phyloP scores from a whole-genome alignment of 1,140 invertebrate genomes.

The Calliphora vicina region DNA sequence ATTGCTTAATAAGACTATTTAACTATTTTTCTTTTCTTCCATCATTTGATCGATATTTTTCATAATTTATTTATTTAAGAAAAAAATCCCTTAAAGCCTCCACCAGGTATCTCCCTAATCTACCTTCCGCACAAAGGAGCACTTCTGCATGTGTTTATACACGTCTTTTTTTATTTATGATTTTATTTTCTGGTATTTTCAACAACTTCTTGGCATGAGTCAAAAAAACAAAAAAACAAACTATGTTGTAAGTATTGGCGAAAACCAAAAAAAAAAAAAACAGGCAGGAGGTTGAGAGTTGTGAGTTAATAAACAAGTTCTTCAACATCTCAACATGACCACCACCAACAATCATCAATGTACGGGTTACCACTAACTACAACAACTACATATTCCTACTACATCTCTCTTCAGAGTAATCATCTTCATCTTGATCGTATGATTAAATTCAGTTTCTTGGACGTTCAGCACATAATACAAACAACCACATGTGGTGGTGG shows the following conservation, averaged over 20 bases:
- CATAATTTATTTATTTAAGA: no score
- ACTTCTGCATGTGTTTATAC: no score
- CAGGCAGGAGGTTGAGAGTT: neutral
- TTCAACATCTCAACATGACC: slow-evolving; percentile 8
- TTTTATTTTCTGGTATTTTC: neutral
- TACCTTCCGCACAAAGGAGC: neutral
- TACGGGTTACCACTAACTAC: neutral
- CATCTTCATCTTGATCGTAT: neutral
- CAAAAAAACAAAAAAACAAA: no score
- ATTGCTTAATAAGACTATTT: no score
- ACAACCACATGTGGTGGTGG: neutral
- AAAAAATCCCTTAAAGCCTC: no score
- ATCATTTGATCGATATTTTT: no score
- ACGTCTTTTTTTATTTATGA: neutral
- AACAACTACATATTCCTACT: neutral
- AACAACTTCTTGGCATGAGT: neutral
- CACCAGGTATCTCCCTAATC: neutral
- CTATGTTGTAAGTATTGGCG: neutral
- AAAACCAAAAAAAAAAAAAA: neutral
- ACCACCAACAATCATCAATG: neutral
- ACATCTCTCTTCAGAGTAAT: neutral
- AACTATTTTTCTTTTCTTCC: no score
- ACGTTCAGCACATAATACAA: neutral
- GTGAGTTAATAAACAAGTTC: slow-evolving; percentile 8
- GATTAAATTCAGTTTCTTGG: neutral